Evolutionary conservation across 2,113 vertebrate genomes (phyloP).

Genomic region (Climacteris rufus): DNA sequence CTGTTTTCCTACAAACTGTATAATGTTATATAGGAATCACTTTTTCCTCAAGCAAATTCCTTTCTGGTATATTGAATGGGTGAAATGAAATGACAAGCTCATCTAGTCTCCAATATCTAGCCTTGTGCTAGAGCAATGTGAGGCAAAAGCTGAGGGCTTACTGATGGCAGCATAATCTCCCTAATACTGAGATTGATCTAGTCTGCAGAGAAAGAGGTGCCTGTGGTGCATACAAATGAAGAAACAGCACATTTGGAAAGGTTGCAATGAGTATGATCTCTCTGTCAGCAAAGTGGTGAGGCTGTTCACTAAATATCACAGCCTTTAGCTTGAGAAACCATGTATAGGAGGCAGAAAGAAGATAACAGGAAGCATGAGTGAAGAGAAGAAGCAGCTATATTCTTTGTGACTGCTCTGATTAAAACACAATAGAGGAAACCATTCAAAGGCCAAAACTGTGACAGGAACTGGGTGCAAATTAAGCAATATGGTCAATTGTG

Average conservation of each 20-base stretch:
- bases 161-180: slow-evolving; percentile 15
- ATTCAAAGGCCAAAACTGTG: not conserved
- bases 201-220: not conserved
- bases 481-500: not conserved
- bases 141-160: not conserved
- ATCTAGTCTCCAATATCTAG: not conserved
- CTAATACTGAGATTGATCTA: slow-evolving; percentile 6
- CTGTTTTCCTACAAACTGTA: not conserved
- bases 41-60: not conserved
- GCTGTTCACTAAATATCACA: not conserved
- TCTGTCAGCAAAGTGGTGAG: not conserved
- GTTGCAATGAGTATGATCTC: not conserved
- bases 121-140: not conserved
- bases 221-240: slow-evolving; percentile 16
- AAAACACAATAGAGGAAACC: not conserved
- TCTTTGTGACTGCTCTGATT: not conserved
- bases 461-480: not conserved
- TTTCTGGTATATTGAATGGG: not conserved
- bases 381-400: not conserved
- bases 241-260: not conserved
- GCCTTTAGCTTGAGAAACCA: not conserved
- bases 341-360: not conserved
- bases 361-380: not conserved
- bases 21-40: not conserved
- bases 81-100: not conserved